phyloP scores from a whole-genome alignment of 1,140 invertebrate species.

The Oryctes rhinoceros region DNA sequence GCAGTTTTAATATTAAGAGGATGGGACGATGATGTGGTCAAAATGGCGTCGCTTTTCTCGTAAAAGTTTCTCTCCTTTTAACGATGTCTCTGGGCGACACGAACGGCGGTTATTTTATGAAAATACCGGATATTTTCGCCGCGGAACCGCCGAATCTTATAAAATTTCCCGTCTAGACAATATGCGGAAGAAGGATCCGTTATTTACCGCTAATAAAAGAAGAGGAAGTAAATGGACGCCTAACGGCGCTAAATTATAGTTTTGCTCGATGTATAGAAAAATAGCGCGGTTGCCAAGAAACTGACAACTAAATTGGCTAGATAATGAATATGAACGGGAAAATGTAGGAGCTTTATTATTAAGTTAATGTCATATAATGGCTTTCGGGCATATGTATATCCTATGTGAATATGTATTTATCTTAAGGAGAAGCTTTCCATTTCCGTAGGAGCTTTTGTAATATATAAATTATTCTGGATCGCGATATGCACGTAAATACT shows the following conservation, averaged over 20 bases:
- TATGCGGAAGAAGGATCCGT: neutral
- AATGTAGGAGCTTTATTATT: too few species aligned
- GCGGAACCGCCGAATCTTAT: neutral
- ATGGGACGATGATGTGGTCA: neutral
- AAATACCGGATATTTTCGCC: slow-evolving; percentile 3
- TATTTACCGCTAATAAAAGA: neutral
- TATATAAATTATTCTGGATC: too few species aligned
- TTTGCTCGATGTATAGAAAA: neutral
- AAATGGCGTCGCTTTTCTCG: slow-evolving; percentile 1
- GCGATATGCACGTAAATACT: too few species aligned
- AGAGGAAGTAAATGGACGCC: neutral
- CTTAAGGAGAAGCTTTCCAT: too few species aligned
- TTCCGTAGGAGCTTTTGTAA: too few species aligned
- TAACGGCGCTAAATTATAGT: neutral
- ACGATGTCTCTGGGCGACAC: neutral
- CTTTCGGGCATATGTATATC: too few species aligned
- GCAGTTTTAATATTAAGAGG: slow-evolving; percentile 6
- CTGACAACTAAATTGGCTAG: neutral
- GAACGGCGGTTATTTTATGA: neutral
- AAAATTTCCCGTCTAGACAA: slow-evolving; percentile 17
- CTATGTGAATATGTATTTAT: too few species aligned
- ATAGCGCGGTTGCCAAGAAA: neutral
- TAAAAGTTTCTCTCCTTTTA: neutral
- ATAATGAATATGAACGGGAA: neutral
- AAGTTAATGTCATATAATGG: too few species aligned